Percentiles rank a stretch among this genome's conserved stretches.
phyloP scores from a whole-genome alignment of 2,797 vertebrate species.

The Semaprochilodus insignis region DNA sequence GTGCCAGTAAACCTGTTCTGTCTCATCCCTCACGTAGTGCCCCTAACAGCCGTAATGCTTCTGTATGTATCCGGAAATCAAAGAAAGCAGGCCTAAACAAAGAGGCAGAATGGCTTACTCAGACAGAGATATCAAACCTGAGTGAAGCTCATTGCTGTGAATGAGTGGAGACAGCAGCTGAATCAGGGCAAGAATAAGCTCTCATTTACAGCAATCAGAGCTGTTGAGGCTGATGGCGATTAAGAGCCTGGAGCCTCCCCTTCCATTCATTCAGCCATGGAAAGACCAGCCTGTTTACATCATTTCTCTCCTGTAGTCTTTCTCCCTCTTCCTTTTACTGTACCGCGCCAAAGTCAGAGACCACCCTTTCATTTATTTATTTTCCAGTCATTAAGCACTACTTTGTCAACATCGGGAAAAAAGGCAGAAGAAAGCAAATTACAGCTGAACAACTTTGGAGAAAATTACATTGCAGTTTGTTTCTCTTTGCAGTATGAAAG shows the following conservation, averaged over 20 bases:
- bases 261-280: conserved; percentile 26
- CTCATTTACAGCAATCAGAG: conserved; percentile 40
- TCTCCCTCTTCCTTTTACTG: not conserved
- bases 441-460: too few relatives aligned
- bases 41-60: conserved; percentile 34
- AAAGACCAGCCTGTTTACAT: conserved; percentile 30
- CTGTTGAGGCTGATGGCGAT: conserved; percentile 14
- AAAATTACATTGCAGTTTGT: too few relatives aligned
- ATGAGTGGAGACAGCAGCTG: conserved; percentile 9
- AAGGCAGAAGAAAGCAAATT: too few relatives aligned
- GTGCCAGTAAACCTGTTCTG: conserved; percentile 30
- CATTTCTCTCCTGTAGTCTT: conserved; percentile 54
- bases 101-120: conserved; percentile 18
- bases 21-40: not conserved
- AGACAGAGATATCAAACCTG: conserved; percentile 42
- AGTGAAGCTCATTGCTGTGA: conserved; percentile 42
- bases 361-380: too few relatives aligned
- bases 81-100: not conserved
- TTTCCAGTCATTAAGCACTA: too few relatives aligned
- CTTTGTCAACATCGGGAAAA: too few relatives aligned
- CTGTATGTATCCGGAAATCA: conserved; percentile 10
- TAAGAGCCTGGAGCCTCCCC: conserved; percentile 40
- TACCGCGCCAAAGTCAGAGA: not conserved
- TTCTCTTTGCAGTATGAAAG: too few relatives aligned
- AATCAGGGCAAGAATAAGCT: conserved; percentile 34